Conservation (phyloP, 1,140 invertebrate species). For the Drosophila sucinea region DNA sequence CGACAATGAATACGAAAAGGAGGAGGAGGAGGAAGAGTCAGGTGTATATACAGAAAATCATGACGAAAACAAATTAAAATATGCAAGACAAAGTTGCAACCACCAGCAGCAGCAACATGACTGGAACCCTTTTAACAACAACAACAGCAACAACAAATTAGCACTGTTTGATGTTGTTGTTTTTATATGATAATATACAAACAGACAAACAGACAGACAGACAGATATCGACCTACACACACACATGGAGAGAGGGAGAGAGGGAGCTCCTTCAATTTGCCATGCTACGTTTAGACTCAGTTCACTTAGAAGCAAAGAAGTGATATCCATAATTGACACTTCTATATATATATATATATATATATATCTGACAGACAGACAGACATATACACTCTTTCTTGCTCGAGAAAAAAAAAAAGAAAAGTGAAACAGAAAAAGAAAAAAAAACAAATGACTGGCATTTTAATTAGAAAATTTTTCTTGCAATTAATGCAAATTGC, state of each 20-base stretch:
- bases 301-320: constrained; percentile 64
- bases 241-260: too few relatives aligned
- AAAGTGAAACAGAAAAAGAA: not conserved
- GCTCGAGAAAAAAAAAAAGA: not conserved
- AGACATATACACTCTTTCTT: not conserved
- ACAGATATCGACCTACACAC: too few relatives aligned
- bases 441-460: constrained; percentile 66
- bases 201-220: not conserved
- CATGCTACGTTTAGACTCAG: constrained; percentile 70
- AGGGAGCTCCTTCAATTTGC: constrained; percentile 47
- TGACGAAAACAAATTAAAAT: constrained; percentile 59
- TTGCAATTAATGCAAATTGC: constrained; percentile 82
- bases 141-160: constrained; percentile 13
- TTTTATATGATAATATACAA: constrained; percentile 11
- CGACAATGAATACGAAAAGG: constrained; percentile 52
- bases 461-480: constrained; percentile 82
- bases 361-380: constrained; percentile 26
- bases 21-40: not conserved
- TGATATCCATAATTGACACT: constrained; percentile 74
- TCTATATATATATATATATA: constrained; percentile 30
- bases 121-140: not conserved
- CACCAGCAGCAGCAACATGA: constrained; percentile 15
- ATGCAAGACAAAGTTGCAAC: constrained; percentile 55
- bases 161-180: constrained; percentile 16
- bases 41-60: constrained; percentile 30